Conservation (phyloP, 1,140 invertebrate genomes). For the Polyergus mexicanus region DNA sequence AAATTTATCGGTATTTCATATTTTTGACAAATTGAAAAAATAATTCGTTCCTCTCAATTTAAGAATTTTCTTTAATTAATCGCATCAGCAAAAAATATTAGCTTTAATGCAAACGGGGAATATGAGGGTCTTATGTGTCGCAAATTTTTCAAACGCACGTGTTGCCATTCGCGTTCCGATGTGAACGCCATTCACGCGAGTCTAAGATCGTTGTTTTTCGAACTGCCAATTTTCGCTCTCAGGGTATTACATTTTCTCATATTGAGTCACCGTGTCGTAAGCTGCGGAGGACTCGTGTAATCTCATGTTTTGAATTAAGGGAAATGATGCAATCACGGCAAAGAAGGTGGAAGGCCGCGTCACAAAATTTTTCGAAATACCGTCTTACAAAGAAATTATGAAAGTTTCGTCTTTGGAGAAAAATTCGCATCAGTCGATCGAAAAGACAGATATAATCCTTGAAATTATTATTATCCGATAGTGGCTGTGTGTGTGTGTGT, state of each 20-base stretch:
- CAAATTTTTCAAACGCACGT: background rate
- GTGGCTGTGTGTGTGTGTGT: background rate
- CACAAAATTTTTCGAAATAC: constrained; percentile 62
- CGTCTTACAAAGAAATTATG: constrained; percentile 55
- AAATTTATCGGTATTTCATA: constrained; percentile 35
- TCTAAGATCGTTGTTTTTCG: constrained; percentile 37
- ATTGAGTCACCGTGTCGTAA: constrained; percentile 60
- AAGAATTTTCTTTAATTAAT: background rate
- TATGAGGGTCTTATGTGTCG: background rate
- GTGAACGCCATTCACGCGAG: background rate
- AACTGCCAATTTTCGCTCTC: constrained; percentile 60
- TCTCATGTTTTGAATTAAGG: constrained; percentile 65
- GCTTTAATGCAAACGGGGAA: background rate
- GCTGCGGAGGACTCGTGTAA: constrained; percentile 57
- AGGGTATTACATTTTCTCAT: constrained; percentile 57
- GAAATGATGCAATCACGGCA: constrained; percentile 54
- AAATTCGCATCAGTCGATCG: constrained; percentile 53
- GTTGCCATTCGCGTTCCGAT: background rate
- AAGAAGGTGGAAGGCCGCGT: constrained; percentile 51
- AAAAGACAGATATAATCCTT: constrained; percentile 43
- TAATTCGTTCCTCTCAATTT: background rate
- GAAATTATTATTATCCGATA: constrained; percentile 43
- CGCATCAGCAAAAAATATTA: background rate
- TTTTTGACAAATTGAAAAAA: background rate
- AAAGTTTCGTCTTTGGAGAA: constrained; percentile 52